A percentile compares a stretch with the other conserved stretches of the same genome.
These are phyloP conservation scores for Onychomys arenicola DNA, from an alignment of 2,797 vertebrate genomes.

Conservation along the genomic window DNA sequence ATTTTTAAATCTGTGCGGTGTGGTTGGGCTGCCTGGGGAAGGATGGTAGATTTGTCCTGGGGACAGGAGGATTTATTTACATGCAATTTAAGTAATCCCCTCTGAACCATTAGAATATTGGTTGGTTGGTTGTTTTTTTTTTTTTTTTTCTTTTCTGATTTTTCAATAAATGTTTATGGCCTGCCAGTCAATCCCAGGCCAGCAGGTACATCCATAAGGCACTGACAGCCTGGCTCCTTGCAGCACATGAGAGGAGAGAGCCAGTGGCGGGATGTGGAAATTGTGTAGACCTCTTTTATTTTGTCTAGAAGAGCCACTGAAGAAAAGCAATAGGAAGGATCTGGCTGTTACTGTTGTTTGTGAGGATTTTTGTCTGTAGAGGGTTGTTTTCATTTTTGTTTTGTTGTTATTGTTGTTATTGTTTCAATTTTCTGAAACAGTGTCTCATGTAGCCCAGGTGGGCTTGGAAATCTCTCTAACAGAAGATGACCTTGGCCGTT, in stretches of 20 bases:
- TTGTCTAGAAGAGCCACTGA: neutral
- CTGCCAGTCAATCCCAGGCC: constrained; percentile 40
- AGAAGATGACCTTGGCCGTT: neutral
- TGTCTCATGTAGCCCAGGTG: neutral
- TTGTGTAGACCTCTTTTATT: neutral
- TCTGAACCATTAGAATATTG: constrained; percentile 61
- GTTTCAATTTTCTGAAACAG: neutral
- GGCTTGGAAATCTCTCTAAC: neutral
- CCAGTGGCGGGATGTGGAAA: neutral
- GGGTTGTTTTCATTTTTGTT: neutral
- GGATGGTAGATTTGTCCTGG: neutral
- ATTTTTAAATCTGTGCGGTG: constrained; percentile 94
- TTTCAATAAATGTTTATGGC: constrained; percentile 75
- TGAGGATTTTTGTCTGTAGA: neutral
- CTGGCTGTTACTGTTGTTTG: neutral
- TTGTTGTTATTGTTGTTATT: neutral
- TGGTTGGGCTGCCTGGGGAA: constrained; percentile 60
- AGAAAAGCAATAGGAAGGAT: neutral
- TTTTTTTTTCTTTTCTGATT: constrained; percentile 63
- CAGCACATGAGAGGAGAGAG: neutral
- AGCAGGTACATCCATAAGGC: constrained; percentile 60
- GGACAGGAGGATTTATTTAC: constrained; percentile 12
- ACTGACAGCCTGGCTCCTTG: constrained; percentile 62
- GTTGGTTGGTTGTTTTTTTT: neutral
- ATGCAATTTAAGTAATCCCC: neutral